Percentiles rank a stretch among this genome's conserved stretches.
These are phyloP conservation scores for Acanthosepion pharaonis DNA, from an alignment of 2,888 invertebrate genomes.

Conservation along the genomic window DNA sequence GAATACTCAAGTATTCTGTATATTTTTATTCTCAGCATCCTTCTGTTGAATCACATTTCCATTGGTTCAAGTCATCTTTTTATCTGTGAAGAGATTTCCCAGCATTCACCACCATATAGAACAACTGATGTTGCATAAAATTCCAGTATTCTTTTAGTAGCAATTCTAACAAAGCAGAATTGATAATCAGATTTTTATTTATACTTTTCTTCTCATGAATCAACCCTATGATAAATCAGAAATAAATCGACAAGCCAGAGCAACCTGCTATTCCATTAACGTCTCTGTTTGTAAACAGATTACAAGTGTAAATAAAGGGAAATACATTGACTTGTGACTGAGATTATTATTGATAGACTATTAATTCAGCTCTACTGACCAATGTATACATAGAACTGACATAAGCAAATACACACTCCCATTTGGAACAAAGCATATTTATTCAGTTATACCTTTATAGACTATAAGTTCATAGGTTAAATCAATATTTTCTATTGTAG, in stretches of 20 bases:
- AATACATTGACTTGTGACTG: not conserved
- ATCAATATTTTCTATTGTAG: not conserved
- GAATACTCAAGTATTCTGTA: no score
- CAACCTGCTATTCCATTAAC: not conserved
- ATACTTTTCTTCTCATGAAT: not conserved
- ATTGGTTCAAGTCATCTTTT: no score
- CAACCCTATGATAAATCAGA: not conserved
- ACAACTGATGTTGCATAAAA: no score
- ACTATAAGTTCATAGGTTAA: not conserved
- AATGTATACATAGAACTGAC: not conserved
- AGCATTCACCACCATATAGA: no score
- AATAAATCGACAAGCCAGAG: not conserved
- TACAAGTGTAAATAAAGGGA: not conserved
- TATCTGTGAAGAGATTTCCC: no score
- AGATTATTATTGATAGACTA: not conserved
- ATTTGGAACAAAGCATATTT: not conserved
- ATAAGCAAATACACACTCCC: not conserved
- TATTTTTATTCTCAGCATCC: no score
- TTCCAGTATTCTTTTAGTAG: no score
- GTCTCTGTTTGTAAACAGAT: not conserved
- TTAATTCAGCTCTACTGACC: not conserved
- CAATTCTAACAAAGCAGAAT: no score
- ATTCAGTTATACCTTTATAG: not conserved
- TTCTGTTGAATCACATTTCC: no score
- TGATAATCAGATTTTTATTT: no score